Base-by-base conservation (phyloP, 2,797 vertebrate genomes). In the Galago senegalensis region DNA sequence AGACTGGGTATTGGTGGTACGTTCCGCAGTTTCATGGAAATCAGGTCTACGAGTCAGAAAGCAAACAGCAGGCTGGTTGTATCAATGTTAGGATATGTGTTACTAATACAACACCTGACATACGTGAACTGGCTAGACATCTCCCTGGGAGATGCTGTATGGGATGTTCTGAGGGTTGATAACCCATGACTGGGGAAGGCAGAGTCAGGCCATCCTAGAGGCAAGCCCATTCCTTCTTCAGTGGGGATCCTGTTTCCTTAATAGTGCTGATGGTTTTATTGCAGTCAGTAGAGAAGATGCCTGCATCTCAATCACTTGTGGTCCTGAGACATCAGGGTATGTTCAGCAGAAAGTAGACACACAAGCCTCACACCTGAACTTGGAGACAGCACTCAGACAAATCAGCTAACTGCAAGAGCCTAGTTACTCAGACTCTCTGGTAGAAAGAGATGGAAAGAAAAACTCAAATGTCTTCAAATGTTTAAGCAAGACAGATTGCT, bases 301-400 rank as follows among this genome's bases (percentile, higher is more conserved):
- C 97, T 97, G 97, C n/a, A 90, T 97, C 96, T 98, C 97, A 98
- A 95, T 98, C 96, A 96, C 91, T 95, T 79, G 86, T 13, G 49
- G 92, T 89, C 97, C 93, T 94, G 81, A 92, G 37, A 85, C 97
- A 94, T 97, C 61, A 37, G 96, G 95, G 69, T 95, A 53, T 75
- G 67, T 93, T 97, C 75, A 31, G 89, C 89, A 96, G 84, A 84
- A 61, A 69, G 67, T 76, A 21, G 96, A 94, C 93, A 96, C 93
- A 97, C 43, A 96, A 96, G 96, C 92, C 31, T 92, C 25, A 40
- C 75, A 89, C 53, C 69, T 80, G 81, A 94, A 63, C 89, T 93
- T 84, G 85, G 92, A 87, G 84, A 94, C n/a, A 93, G 53, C 13
- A 7, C n/a, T 96, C 89, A 91, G 37, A 75, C 27, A 69, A 94